Percentiles rank a stretch among this genome's conserved stretches.
phyloP scores from a whole-genome alignment of 2,888 invertebrate genomes.

The Latrodectus hesperus region DNA sequence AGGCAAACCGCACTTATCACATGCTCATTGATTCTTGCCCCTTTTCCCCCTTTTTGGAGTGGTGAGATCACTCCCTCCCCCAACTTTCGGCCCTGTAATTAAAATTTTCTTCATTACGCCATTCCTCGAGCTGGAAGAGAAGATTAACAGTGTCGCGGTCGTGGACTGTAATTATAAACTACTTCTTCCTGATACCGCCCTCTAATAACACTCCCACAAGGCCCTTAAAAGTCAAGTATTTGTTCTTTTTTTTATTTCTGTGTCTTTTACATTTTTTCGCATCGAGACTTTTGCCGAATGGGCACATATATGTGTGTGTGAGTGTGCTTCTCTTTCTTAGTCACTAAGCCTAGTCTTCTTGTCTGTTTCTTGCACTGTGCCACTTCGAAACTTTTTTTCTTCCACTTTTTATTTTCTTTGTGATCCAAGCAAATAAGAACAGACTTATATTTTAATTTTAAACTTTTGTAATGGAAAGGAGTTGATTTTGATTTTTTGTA shows the following conservation, averaged over 20 bases:
- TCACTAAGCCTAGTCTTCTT: too few relatives aligned
- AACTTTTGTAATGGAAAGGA: too few relatives aligned
- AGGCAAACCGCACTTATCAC: slow-evolving; percentile 61
- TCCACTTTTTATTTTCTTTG: too few relatives aligned
- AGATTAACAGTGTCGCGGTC: slow-evolving; percentile 53
- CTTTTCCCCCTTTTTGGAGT: background rate
- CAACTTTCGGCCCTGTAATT: slow-evolving; percentile 46
- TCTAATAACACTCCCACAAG: slow-evolving; percentile 28
- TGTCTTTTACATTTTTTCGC: too few relatives aligned
- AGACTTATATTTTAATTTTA: too few relatives aligned
- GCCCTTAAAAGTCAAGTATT: slow-evolving; percentile 27
- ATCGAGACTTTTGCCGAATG: too few relatives aligned
- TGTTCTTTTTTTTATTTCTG: background rate
- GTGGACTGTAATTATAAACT: slow-evolving; percentile 51
- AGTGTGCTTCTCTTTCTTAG: too few relatives aligned
- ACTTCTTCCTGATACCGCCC: slow-evolving; percentile 18
- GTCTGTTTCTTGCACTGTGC: too few relatives aligned
- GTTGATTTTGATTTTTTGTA: too few relatives aligned
- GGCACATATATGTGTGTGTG: too few relatives aligned
- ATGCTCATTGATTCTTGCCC: slow-evolving; percentile 45
- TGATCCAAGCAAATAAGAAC: too few relatives aligned
- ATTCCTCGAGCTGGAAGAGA: background rate
- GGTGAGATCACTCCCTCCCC: slow-evolving; percentile 14
- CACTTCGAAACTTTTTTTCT: too few relatives aligned
- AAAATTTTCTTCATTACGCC: slow-evolving; percentile 59